Percentiles rank a stretch among this genome's conserved stretches.
These are phyloP conservation scores for Ctenopoma kingsleyae DNA, from an alignment of 2,797 vertebrate species.

Conservation along the genomic window DNA sequence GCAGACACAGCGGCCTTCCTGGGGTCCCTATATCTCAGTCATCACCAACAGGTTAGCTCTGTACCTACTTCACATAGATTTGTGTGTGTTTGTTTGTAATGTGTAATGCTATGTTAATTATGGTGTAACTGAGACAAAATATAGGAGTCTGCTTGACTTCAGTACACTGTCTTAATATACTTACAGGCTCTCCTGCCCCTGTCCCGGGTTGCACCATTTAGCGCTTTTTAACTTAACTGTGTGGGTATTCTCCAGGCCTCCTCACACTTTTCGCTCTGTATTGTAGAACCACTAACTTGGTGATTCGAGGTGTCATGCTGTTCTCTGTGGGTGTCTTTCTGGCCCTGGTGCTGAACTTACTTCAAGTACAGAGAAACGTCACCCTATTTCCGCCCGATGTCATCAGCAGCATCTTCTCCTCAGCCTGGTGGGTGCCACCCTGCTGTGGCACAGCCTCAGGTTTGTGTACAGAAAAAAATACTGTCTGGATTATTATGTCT, in stretches of 20 bases:
- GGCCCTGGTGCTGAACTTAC: constrained; percentile 93
- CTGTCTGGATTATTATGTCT: background rate
- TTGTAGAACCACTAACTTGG: constrained; percentile 86
- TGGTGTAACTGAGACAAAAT: background rate
- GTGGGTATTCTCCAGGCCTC: background rate
- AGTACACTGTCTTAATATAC: background rate
- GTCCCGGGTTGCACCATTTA: no score
- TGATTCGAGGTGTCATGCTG: constrained; percentile 90
- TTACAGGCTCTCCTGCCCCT: no score
- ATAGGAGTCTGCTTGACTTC: background rate
- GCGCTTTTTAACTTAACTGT: no score
- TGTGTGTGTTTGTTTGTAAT: background rate
- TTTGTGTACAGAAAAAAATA: constrained; percentile 56
- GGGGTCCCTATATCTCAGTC: constrained; percentile 88
- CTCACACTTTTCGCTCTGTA: background rate
- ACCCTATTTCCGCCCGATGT: constrained; percentile 96
- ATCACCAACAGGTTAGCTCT: constrained; percentile 84
- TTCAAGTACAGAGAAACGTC: constrained; percentile 96
- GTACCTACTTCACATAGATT: background rate
- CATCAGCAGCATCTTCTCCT: constrained; percentile 95
- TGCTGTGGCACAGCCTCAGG: constrained; percentile 96
- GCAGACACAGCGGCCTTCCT: constrained; percentile 36
- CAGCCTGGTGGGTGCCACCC: constrained; percentile 96
- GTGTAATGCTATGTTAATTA: background rate
- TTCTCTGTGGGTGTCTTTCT: constrained; percentile 95